Percentiles rank a stretch among this genome's conserved stretches.
These are phyloP conservation scores for Dreissena polymorpha DNA, from an alignment of 1,140 invertebrate species.

Conservation along the genomic window DNA sequence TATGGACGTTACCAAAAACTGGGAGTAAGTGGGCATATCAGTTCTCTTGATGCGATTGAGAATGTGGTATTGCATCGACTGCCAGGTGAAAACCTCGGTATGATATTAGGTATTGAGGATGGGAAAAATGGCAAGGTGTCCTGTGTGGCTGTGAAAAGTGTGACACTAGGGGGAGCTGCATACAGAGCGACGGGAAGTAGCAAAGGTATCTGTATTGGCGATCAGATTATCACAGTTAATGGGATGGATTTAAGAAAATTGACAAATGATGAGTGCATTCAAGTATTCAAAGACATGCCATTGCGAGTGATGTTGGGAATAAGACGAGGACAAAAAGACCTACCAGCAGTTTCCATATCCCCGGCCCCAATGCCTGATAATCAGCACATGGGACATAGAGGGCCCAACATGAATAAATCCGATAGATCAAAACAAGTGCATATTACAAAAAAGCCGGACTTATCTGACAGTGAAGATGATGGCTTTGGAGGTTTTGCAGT, in stretches of 20 bases:
- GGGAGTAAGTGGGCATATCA: background rate
- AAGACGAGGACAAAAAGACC: slow-evolving; percentile 50
- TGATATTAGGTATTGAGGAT: slow-evolving; percentile 95
- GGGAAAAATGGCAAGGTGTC: slow-evolving; percentile 86
- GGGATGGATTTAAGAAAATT: slow-evolving; percentile 87
- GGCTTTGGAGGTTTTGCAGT: slow-evolving; percentile 61
- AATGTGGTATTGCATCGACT: slow-evolving; percentile 88
- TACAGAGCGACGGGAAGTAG: slow-evolving; percentile 88
- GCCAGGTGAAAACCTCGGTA: slow-evolving; percentile 93
- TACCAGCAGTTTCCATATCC: slow-evolving; percentile 48
- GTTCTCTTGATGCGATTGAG: slow-evolving; percentile 52
- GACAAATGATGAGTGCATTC: slow-evolving; percentile 93
- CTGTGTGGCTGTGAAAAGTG: slow-evolving; percentile 92
- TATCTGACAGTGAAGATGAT: slow-evolving; percentile 64
- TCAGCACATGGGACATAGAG: background rate
- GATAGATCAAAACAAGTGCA: slow-evolving; percentile 24
- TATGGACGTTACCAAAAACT: slow-evolving; percentile 62
- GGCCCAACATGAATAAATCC: background rate
- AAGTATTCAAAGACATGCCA: slow-evolving; percentile 80
- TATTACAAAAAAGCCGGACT: slow-evolving; percentile 28
- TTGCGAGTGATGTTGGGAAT: slow-evolving; percentile 68
- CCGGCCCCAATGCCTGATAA: slow-evolving; percentile 22
- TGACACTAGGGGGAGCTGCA: slow-evolving; percentile 92
- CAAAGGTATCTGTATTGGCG: slow-evolving; percentile 84
- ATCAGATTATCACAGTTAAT: slow-evolving; percentile 94